These are phyloP conservation scores for Resseliella maxima DNA, from an alignment of 2,888 invertebrate genomes.

Conservation along the genomic window DNA sequence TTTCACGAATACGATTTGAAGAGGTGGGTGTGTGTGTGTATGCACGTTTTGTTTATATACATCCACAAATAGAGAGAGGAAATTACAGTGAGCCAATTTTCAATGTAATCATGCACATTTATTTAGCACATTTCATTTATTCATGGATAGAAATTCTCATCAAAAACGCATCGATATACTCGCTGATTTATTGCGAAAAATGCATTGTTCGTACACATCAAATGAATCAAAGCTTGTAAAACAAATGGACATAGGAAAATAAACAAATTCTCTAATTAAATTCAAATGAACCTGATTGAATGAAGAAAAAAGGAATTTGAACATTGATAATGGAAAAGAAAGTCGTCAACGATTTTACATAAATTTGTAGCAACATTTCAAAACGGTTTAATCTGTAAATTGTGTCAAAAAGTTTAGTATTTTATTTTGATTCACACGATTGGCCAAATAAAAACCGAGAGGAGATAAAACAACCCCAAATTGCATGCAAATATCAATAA, in stretches of 20 bases:
- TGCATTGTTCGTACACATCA: not conserved
- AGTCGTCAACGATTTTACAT: no score
- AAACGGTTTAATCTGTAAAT: no score
- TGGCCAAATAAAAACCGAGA: not conserved
- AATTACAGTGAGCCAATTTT: conserved; percentile 6
- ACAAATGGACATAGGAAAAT: not conserved
- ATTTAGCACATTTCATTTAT: not conserved
- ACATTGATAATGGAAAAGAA: no score
- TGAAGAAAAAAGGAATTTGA: not conserved
- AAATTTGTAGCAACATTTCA: no score
- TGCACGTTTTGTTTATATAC: no score
- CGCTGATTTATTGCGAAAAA: not conserved
- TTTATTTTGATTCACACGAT: no score
- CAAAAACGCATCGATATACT: not conserved
- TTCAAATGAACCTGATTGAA: not conserved
- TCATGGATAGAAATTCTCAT: not conserved
- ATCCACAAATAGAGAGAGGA: no score
- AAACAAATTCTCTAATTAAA: not conserved
- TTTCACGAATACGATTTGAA: no score
- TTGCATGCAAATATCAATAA: not conserved
- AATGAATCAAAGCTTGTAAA: not conserved
- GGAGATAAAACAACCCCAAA: not conserved
- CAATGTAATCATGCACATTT: conserved; percentile 32
- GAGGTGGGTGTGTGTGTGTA: no score
- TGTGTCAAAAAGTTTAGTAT: no score